Evolutionary conservation across 1,140 invertebrate genomes (phyloP).

Genomic region (Fopius arisanus): DNA sequence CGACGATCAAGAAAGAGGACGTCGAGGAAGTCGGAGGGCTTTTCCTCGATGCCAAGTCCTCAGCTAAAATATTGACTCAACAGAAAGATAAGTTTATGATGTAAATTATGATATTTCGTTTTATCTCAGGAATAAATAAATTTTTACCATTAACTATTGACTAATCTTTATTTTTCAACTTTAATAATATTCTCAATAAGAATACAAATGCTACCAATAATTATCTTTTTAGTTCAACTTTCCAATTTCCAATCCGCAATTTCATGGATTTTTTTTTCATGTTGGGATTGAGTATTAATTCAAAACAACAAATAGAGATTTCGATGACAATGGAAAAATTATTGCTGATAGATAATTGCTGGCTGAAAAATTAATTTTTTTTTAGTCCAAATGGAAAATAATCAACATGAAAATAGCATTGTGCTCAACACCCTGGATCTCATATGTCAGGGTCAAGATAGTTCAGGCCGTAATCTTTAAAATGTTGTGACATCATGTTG

Average conservation of each 20-base stretch:
- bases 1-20: conserved; percentile 81
- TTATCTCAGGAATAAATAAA: neutral
- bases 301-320: too few species aligned
- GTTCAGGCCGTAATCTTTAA: conserved; percentile 55
- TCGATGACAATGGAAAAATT: too few species aligned
- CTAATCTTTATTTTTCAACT: neutral
- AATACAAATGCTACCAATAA: too few species aligned
- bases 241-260: too few species aligned
- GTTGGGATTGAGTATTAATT: too few species aligned
- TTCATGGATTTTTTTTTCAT: too few species aligned
- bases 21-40: conserved; percentile 84
- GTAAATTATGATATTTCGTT: neutral
- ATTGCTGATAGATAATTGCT: neutral
- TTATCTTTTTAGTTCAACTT: too few species aligned
- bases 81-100: conserved; percentile 92
- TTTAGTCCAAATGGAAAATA: neutral
- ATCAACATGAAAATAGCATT: neutral
- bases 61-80: conserved; percentile 89
- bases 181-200: too few species aligned
- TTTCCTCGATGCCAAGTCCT: conserved; percentile 96
- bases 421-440: conserved; percentile 15
- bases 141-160: neutral
- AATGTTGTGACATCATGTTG: conserved; percentile 50
- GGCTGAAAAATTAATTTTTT: neutral
- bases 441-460: conserved; percentile 48